Evolutionary conservation across 2,888 invertebrate genomes (phyloP), one percentile per base, ranked within the genome.

Genomic region (Carterocephalus palaemon): DNA sequence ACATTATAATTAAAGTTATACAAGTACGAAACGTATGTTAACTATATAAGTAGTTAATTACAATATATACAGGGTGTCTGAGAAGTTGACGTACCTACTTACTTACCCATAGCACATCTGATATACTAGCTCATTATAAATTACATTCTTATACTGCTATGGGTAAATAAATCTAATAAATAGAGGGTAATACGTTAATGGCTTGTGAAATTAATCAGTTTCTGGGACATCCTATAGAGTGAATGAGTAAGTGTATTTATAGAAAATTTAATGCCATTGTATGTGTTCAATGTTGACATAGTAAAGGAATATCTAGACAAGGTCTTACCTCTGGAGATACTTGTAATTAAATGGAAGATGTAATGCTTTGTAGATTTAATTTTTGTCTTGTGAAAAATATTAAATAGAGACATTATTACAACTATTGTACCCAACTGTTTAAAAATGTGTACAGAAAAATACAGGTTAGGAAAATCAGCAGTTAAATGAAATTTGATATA

Each of bases 201-300:
- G n/a, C n/a, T n/a, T n/a, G n/a, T n/a, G n/a, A n/a, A n/a, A n/a
- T n/a, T n/a, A n/a, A n/a, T n/a, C n/a, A n/a, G n/a, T n/a, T 26
- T 26, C 13, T 28, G 15, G 15, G 2, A n/a, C 28, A 28, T 22
- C n/a, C 23, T 23, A 34, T 42, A 50, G 56, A 59, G 56, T 64
- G 63, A 54, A 65, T 63, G 66, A 66, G 59, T 56, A 59, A 59
- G 57, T 55, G 54, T 50, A 32, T 28, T 40, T 26, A 31, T 51
- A 42, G 45, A 50, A 66, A n/a, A n/a, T n/a, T n/a, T n/a, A n/a
- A 70, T 61, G 69, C 79, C 77, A 76, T 73, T 75, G 53, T 62
- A 73, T 76, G 78, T 79, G 80, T 80, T 81, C 79, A 80, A 67
- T 49, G 43, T 49, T 41, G 34, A 43, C 42, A 47, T 50, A 50